Evolutionary conservation across 2,888 invertebrate genomes (phyloP), one percentile per base, ranked within the genome.

Genomic region (Ferrisia virgata): DNA sequence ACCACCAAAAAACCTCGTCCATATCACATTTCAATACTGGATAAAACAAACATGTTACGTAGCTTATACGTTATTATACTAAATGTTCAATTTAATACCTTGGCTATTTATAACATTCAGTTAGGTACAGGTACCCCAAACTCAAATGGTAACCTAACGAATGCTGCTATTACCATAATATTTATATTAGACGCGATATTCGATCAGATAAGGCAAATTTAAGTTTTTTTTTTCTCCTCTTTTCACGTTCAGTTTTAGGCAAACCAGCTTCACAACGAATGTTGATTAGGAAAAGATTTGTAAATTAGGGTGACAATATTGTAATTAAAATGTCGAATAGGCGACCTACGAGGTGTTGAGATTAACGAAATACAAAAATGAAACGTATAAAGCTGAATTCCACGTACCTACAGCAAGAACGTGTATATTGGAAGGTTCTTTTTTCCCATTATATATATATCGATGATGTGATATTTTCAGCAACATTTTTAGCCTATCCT

Each of bases 291-390:
- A 76, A 53, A 22, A 53, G 53, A 76, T 36, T 76, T 15, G 72
- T 76, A 36, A 36, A 15, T n/a, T 76, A 3, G 36, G 72, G 72
- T 36, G 72, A 76, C 72, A 76, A 76, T 76, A 33, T 18, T 76
- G 72, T 76, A 76, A 76, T 76, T 76, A 76, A 76, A 76, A 76
- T 36, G 72, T 76, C 72, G n/a, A n/a, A n/a, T n/a, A n/a, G n/a
- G n/a, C n/a, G 36, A 76, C 72, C 72, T 76, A 76, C 72, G 36
- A 15, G 72, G 18, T 36, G 36, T 13, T 3, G 25, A 25, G 5
- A 53, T 11, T 53, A n/a, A 11, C 25, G 18, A 9, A 76, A 36
- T n/a, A 76, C 36, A 18, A 36, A 72, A 72, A 64, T 64, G 28
- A 53, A 11, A 22, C 53, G 22, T 22, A 13, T 53, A 53, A 53